Evolutionary conservation across 2,113 vertebrate species (phyloP).

Genomic region (Heterotilapia buettikoferi): DNA sequence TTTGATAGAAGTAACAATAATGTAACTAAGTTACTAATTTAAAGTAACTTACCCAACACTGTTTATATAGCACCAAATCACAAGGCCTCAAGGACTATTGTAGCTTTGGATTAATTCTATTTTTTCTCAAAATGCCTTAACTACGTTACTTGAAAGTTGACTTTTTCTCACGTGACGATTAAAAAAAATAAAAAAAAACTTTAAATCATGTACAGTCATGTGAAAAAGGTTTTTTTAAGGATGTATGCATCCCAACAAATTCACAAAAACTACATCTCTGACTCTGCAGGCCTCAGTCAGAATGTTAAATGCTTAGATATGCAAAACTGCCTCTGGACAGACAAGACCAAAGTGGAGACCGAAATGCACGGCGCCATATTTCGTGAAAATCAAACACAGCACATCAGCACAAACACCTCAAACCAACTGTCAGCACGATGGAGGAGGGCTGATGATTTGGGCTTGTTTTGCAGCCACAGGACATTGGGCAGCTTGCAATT

Average conservation of each 20-base stretch:
- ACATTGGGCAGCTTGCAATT: neutral
- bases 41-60: neutral
- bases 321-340: neutral
- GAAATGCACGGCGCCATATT: neutral
- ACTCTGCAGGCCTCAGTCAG: neutral
- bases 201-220: neutral
- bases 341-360: neutral
- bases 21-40: neutral
- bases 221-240: neutral
- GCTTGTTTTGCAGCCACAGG: neutral
- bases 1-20: neutral
- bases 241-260: neutral
- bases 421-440: neutral
- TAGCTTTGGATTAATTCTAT: neutral
- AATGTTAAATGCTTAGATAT: neutral
- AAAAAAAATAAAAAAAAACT: rapidly evolving
- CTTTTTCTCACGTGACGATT: neutral
- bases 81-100: neutral
- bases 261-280: neutral
- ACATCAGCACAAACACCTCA: neutral
- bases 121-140: neutral
- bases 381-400: neutral
- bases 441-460: neutral
- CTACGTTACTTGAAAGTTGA: neutral
- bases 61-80: neutral